Evolutionary conservation across 2,888 invertebrate species (phyloP), one percentile per base, ranked within the genome.

Genomic region (Merodon equestris): DNA sequence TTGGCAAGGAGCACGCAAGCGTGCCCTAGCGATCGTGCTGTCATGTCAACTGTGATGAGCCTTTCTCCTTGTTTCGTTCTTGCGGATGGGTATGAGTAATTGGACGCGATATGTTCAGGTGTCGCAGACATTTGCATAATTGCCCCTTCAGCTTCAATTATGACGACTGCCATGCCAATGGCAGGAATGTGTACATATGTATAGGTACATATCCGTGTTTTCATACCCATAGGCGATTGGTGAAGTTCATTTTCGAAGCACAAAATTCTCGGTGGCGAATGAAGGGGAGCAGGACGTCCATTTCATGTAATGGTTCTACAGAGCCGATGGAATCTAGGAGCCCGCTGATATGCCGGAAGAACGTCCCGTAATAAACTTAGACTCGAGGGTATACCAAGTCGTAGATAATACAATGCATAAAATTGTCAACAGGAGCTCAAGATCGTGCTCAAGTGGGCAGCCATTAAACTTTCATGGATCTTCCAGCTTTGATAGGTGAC

Each of bases 121-220:
- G 77, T 72, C 72, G 67, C 67, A 10, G 48, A 42, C 63, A 77
- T 77, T 77, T 77, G 72, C 77, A 77, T 77, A 77, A 77, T 77
- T 77, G 72, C 71, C 60, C 27, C 57, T 72, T 72, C 71, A 76
- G 54, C 60, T 45, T 60, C 71, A 77, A 77, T 77, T 72, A 71
- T 72, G 76, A 71, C 15, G 64, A 58, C 44, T 44, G 2, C n/a
- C n/a, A n/a, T 27, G 3, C 7, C 27, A 7, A 7, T 4, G 27
- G 27, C 27, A 27, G 27, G 27, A 27, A 27, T 27, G 27, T 27
- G 27, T 27, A 27, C 27, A 27, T 58, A 77, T 72, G 72, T 77
- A 72, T 66, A 72, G 77, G 72, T 67, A 4, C 27, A 27, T 2
- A 27, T 27, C 27, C 27, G 27, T n/a, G n/a, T n/a, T n/a, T n/a